Conservation (phyloP, 2,888 invertebrate species). For the Dicycla oo region DNA sequence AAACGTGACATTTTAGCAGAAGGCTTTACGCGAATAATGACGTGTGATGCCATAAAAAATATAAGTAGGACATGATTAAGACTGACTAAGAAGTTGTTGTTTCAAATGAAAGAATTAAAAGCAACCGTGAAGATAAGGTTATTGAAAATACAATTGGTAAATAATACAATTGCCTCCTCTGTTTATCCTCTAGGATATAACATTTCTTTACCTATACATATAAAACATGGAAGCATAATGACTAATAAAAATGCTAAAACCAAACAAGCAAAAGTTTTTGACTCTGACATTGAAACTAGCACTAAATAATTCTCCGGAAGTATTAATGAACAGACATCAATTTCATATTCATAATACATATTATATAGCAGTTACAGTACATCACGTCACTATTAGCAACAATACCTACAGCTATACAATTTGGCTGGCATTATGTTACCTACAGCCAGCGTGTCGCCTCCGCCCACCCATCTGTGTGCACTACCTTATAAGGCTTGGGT, state of each 20-base stretch:
- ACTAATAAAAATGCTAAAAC: not conserved
- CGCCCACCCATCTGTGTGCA: slow-evolving; percentile 66
- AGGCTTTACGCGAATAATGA: slow-evolving; percentile 47
- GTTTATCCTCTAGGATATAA: no score
- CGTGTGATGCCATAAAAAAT: slow-evolving; percentile 42
- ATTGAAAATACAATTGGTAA: not conserved
- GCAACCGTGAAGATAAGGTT: slow-evolving; percentile 23
- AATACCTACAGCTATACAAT: slow-evolving; percentile 39
- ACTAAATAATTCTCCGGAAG: slow-evolving; percentile 9
- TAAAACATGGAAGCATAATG: not conserved
- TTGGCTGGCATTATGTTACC: slow-evolving; percentile 44
- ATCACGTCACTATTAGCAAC: slow-evolving; percentile 34
- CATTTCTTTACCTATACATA: not conserved
- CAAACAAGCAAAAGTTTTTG: not conserved
- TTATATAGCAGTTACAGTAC: slow-evolving; percentile 1
- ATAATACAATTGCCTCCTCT: no score
- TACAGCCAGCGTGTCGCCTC: slow-evolving; percentile 74
- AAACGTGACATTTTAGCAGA: slow-evolving; percentile 68
- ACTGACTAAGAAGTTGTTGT: slow-evolving; percentile 21
- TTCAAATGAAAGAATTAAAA: slow-evolving; percentile 15
- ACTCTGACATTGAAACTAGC: slow-evolving; percentile 5
- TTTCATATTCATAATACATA: slow-evolving; percentile 20
- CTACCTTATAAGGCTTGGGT: slow-evolving; percentile 69
- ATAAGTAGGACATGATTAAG: slow-evolving; percentile 44
- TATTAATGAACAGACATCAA: not conserved